Evolutionary conservation across 1,140 invertebrate species (phyloP).

Genomic region (Procambarus clarkii): DNA sequence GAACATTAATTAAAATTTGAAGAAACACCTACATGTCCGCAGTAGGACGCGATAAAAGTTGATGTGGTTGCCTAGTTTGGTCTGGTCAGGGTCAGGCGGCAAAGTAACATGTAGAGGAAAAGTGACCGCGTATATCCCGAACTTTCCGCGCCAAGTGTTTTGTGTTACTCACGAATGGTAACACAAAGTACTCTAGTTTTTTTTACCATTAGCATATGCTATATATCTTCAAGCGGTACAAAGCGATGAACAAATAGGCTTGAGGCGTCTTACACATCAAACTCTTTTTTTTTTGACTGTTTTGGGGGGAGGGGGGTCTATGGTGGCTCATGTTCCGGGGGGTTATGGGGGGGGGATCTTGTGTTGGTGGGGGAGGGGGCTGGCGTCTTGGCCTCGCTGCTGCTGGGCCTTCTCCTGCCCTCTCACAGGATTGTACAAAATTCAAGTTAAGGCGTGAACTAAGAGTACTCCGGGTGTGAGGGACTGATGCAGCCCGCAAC

Average conservation of each 20-base stretch:
- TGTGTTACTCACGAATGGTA: constrained; percentile 65
- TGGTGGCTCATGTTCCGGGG: constrained; percentile 31
- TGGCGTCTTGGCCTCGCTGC: constrained; percentile 4
- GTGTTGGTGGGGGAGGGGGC: neutral
- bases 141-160: constrained; percentile 68
- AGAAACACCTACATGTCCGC: neutral
- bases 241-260: constrained; percentile 68
- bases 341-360: too few relatives aligned
- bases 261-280: constrained; percentile 62
- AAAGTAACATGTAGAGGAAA: constrained; percentile 62
- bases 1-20: neutral
- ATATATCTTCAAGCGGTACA: constrained; percentile 70
- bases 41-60: neutral
- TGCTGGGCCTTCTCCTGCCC: constrained; percentile 26
- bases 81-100: constrained; percentile 60
- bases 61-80: constrained; percentile 56
- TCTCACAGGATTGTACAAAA: constrained; percentile 63
- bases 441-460: constrained; percentile 63
- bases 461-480: constrained; percentile 56
- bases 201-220: constrained; percentile 67
- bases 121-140: constrained; percentile 69
- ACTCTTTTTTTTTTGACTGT: constrained; percentile 5
- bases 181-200: constrained; percentile 67
- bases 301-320: too few relatives aligned
- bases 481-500: constrained; percentile 8